Conservation (phyloP, 2,113 vertebrate species). For the Scomber colias region DNA sequence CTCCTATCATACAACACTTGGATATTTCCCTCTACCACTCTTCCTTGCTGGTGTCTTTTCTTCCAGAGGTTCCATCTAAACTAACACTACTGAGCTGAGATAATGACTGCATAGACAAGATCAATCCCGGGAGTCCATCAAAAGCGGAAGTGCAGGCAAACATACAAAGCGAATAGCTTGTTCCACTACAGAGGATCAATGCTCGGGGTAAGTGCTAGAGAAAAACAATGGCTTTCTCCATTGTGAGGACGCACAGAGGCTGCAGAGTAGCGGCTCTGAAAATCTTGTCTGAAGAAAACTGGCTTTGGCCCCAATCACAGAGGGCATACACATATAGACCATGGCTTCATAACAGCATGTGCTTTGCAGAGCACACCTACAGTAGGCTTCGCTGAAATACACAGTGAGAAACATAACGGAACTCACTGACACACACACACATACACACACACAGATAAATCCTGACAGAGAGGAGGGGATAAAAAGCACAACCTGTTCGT, state of each 20-base stretch:
- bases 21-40: slow-evolving; percentile 40
- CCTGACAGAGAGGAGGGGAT: slow-evolving; percentile 68
- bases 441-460: slow-evolving; percentile 47
- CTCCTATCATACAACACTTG: slow-evolving; percentile 40
- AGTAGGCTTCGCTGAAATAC: slow-evolving; percentile 22
- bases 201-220: slow-evolving; percentile 62
- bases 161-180: slow-evolving; percentile 70
- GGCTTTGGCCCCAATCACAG: slow-evolving; percentile 34
- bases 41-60: slow-evolving; percentile 56
- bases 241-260: slow-evolving; percentile 36
- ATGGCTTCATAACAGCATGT: slow-evolving; percentile 26
- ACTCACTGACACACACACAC: slow-evolving; percentile 4
- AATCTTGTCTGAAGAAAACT: slow-evolving; percentile 39
- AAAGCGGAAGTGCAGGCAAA: slow-evolving; percentile 69
- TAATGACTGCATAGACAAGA: slow-evolving; percentile 72
- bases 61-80: slow-evolving; percentile 58
- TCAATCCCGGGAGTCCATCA: slow-evolving; percentile 75
- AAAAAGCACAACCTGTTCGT: slow-evolving; percentile 80
- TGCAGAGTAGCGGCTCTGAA: slow-evolving; percentile 16
- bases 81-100: slow-evolving; percentile 68
- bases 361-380: slow-evolving; percentile 35
- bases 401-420: slow-evolving; percentile 55
- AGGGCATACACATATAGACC: slow-evolving; percentile 28
- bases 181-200: slow-evolving; percentile 72
- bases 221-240: slow-evolving; percentile 56